Evolutionary conservation across 2,797 vertebrate species (phyloP).

Genomic region (Enteromius mattozi): DNA sequence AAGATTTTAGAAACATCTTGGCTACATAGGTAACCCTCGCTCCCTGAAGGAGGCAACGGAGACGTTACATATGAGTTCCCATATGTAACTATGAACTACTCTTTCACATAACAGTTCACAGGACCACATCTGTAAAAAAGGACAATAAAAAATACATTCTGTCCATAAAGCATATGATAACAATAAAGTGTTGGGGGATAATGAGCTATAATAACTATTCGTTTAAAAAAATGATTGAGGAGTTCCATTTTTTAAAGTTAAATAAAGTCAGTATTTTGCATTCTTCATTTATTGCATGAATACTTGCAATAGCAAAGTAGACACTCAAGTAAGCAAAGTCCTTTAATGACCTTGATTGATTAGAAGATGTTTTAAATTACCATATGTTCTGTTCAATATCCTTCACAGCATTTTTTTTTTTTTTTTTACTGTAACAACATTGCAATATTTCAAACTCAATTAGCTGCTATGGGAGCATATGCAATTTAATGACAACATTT

Average conservation of each 20-base stretch:
- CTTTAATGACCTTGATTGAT: conserved; percentile 12
- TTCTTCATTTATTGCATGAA: neutral
- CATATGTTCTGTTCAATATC: conserved; percentile 25
- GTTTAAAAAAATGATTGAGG: too few relatives aligned
- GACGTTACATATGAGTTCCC: too few relatives aligned
- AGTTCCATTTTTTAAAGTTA: too few relatives aligned
- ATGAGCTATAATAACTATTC: too few relatives aligned
- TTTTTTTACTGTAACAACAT: conserved; percentile 30
- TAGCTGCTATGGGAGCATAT: conserved; percentile 37
- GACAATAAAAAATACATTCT: neutral
- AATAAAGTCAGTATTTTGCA: neutral
- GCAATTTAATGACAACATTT: conserved; percentile 29
- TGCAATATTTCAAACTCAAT: conserved; percentile 60
- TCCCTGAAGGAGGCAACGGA: too few relatives aligned
- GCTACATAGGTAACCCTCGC: too few relatives aligned
- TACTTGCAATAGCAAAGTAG: neutral
- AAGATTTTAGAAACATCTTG: too few relatives aligned
- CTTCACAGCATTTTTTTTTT: neutral
- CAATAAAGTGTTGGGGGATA: too few relatives aligned
- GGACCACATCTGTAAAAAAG: neutral
- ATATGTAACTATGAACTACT: too few relatives aligned
- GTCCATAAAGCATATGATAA: too few relatives aligned
- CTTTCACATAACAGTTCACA: neutral
- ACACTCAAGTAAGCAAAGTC: neutral
- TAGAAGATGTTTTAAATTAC: conserved; percentile 11